Conservation (phyloP, 2,113 vertebrate species). For the Ascaphus truei region DNA sequence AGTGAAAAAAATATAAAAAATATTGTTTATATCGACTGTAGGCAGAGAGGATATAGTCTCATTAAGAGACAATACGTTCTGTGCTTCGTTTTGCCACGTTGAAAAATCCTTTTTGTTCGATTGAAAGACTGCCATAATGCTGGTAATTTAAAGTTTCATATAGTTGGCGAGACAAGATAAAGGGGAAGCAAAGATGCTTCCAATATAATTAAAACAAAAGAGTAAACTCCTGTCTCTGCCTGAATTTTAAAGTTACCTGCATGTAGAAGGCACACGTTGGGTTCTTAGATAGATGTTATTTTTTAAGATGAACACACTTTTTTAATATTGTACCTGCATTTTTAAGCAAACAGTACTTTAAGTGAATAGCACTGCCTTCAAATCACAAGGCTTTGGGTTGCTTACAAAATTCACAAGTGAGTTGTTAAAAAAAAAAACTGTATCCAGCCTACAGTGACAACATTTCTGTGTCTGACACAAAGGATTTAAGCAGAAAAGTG, state of each 20-base stretch:
- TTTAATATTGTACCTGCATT: background rate
- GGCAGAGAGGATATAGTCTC: too few species aligned
- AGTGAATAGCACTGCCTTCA: background rate
- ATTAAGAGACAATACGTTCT: too few species aligned
- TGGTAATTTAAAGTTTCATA: too few species aligned
- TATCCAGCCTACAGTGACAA: background rate
- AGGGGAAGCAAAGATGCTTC: too few species aligned
- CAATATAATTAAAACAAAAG: too few species aligned
- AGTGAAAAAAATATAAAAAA: too few species aligned
- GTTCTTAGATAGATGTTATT: background rate
- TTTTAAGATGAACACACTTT: background rate
- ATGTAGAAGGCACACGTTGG: background rate
- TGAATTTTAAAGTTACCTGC: background rate
- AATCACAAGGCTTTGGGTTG: background rate
- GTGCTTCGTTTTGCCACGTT: too few species aligned
- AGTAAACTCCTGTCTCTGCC: too few species aligned
- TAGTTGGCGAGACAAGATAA: too few species aligned
- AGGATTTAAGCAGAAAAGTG: background rate
- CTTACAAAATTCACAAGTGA: conserved; percentile 4
- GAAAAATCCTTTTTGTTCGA: too few species aligned
- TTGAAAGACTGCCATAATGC: too few species aligned
- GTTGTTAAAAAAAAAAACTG: conserved; percentile 13
- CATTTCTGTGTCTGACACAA: background rate
- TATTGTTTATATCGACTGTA: too few species aligned
- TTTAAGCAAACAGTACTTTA: conserved; percentile 6